Evolutionary conservation across 1,140 invertebrate species (phyloP).

Genomic region (Drosophila tristis): DNA sequence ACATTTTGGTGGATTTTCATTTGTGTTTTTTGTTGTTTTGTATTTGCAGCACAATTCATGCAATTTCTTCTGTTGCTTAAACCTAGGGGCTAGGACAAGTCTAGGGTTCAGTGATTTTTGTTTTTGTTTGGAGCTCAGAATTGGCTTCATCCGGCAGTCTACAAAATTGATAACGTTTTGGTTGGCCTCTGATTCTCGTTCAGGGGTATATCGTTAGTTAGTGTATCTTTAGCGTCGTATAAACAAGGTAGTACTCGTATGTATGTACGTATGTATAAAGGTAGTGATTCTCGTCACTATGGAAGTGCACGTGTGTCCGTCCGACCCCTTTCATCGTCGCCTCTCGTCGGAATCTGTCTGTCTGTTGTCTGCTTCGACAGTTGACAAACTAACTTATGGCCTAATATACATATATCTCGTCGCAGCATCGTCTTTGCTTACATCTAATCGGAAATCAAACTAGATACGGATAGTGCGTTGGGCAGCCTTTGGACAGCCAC

Average conservation of each 20-base stretch:
- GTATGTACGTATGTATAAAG: too few species aligned
- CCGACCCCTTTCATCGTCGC: too few species aligned
- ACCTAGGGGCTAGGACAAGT: slow-evolving; percentile 57
- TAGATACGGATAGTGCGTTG: slow-evolving; percentile 24
- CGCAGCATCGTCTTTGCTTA: slow-evolving; percentile 4
- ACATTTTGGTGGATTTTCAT: too few species aligned
- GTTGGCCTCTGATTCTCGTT: too few species aligned
- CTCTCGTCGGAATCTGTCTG: too few species aligned
- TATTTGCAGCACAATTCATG: slow-evolving; percentile 50
- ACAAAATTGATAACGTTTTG: too few species aligned
- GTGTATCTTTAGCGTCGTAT: too few species aligned
- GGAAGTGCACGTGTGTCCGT: background rate
- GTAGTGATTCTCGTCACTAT: slow-evolving; percentile 1
- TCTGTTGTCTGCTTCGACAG: too few species aligned
- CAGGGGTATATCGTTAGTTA: too few species aligned
- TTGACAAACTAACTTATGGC: too few species aligned
- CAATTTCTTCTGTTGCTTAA: slow-evolving; percentile 15
- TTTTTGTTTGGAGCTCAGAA: slow-evolving; percentile 12
- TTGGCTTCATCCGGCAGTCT: slow-evolving; percentile 18
- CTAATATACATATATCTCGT: too few species aligned
- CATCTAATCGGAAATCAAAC: slow-evolving; percentile 26
- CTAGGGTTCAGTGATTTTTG: slow-evolving; percentile 20
- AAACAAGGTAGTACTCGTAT: too few species aligned
- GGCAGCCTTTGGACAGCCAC: slow-evolving; percentile 12
- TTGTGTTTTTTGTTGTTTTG: slow-evolving; percentile 10